phyloP scores from a whole-genome alignment of 2,113 vertebrate species.

The Polypterus bichir region DNA sequence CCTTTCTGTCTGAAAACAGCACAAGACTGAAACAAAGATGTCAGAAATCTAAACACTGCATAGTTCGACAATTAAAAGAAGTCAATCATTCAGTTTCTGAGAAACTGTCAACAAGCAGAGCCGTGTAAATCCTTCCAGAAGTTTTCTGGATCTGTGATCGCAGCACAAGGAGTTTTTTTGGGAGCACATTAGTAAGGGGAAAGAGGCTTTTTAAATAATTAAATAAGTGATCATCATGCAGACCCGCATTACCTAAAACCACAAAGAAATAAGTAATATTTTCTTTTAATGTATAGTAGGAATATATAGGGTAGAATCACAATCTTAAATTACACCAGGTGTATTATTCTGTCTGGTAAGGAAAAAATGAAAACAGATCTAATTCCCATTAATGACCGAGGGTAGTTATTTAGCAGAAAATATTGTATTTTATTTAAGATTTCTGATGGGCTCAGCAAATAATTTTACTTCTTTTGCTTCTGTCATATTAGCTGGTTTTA shows the following conservation, averaged over 20 bases:
- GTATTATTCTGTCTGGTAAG: slow-evolving; percentile 1
- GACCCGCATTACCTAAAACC: background rate
- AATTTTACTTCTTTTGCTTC: slow-evolving; percentile 17
- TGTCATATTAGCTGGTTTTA: slow-evolving; percentile 30
- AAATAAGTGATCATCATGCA: background rate
- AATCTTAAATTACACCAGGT: slow-evolving; percentile 5
- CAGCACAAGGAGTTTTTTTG: background rate
- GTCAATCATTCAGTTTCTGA: too few relatives aligned
- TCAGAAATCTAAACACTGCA: too few relatives aligned
- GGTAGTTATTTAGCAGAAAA: slow-evolving; percentile 27
- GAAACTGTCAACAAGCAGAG: background rate
- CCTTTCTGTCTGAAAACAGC: too few relatives aligned
- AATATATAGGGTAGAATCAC: too few relatives aligned
- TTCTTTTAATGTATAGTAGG: background rate
- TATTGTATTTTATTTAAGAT: slow-evolving; percentile 16
- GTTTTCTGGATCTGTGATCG: slow-evolving; percentile 1
- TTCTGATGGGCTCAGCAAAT: slow-evolving; percentile 22
- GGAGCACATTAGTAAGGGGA: too few relatives aligned
- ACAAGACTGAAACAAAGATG: too few relatives aligned
- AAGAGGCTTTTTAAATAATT: too few relatives aligned
- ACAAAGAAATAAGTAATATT: slow-evolving; percentile 1
- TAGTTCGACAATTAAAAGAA: too few relatives aligned
- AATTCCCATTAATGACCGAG: slow-evolving; percentile 27
- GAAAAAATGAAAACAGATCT: slow-evolving; percentile 14
- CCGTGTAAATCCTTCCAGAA: background rate